Evolutionary conservation across 2,113 vertebrate genomes (phyloP), one percentile per base, ranked within the genome.

Genomic region (Chionomys nivalis): DNA sequence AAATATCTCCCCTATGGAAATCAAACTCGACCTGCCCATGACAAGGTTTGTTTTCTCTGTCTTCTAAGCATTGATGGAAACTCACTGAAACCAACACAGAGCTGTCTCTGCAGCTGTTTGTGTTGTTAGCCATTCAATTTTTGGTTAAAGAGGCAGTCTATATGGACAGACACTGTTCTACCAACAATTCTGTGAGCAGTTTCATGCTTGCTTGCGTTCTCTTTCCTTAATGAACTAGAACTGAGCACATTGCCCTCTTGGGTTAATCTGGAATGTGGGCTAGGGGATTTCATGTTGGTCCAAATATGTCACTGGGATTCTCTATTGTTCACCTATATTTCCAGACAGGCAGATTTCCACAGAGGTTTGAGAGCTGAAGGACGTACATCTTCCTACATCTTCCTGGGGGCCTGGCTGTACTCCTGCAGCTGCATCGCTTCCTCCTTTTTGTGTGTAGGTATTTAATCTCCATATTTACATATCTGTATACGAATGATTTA

Each of bases 131-230:
- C 63, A 73, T 55, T 95, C 85, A 95, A 47, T 90, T 90, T 97
- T 95, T 72, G 72, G 92, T 90, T 93, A 96, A 79, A 70, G 85
- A 93, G 86, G 66, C 72, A 89, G 52, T 97, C 66, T 96, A 85
- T 96, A 42, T 58, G 82, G 90, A 95, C 68, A 94, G 63, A 83
- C 82, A 73, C 66, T 91, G 31, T 89, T 94, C 93, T 93, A 87
- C 63, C 79, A 92, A 93, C 79, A 79, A 70, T 94, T 94, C 87
- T 96, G 89, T 93, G 33, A 93, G n/a, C 49, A 44, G 31, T 77
- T 87, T 81, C 23, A 76, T 76, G 66, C 90, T 88, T 88, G 87
- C 70, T 93, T 95, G 87, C 61, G 36, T 86, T 75, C 94, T 94
- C 49, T 89, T 39, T 92, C n/a, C 36, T 88, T 90, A 92, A 93